Base-by-base conservation (phyloP, 2,888 invertebrate species). In the Mystacides longicornis region DNA sequence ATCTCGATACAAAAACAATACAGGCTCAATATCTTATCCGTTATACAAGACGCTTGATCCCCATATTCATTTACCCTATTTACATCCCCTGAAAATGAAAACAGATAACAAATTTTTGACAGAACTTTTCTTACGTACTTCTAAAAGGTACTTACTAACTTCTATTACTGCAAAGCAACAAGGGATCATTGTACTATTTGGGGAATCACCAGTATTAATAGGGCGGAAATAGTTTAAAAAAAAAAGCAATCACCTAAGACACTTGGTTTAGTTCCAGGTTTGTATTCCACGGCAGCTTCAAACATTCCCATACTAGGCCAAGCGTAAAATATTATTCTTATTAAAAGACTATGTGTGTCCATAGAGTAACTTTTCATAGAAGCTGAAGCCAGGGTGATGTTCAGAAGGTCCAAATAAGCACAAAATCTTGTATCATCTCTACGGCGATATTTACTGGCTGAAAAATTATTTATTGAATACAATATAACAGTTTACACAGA, bases 11-110 rank as follows among this genome's bases (percentile, higher is more conserved):
- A 61, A 46, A 42, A 59, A 49, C 61, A 59, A 51, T 59, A 61
- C 18, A 62, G 55, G 31, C 60, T 16, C 5, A 62, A 54, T 31
- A 55, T 62, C 37, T 58, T 55, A 27, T 62, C 58, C 3, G 51
- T 42, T 14, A 62, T 58, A 27, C 62, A 62, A 11, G 53, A 53
- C 21, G 62, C 55, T 45, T 62, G 62, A 23, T 51, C 50, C 4
- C 61, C 60, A 23, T 62, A 62, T 55, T 60, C 58, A 54, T 62
- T 62, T 14, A 62, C 57, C 31, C 61, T 54, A 37, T 61, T 61
- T 14, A 61, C 50, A 23, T 61, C 61, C 31, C 61, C 53, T 53
- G 53, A 21, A 53, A 53, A 27, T 27, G 11, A 27, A 27, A 7
- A n/a, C n/a, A n/a, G n/a, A n/a, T 5, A 27, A 27, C 5, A 11